These are phyloP conservation scores for Epinephelus lanceolatus DNA, from an alignment of 2,113 vertebrate genomes.

Conservation along the genomic window DNA sequence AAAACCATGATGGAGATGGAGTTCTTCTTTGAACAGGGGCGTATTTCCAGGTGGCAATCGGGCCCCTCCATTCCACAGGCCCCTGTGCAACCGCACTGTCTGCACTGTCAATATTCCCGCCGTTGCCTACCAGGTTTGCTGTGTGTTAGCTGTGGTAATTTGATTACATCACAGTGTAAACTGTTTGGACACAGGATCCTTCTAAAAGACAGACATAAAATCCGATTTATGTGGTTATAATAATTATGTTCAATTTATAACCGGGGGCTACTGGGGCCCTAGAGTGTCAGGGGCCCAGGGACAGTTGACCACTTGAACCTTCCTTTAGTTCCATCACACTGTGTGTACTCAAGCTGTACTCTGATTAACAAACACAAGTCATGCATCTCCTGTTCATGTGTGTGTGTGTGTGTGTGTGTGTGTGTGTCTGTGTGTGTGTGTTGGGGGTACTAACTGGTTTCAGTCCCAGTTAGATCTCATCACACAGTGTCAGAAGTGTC, in stretches of 20 bases:
- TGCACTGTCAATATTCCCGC: too few species aligned
- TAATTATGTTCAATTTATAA: not conserved
- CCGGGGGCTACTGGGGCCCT: too few species aligned
- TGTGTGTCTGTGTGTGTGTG: not conserved
- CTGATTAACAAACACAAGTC: constrained; percentile 9
- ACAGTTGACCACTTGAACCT: not conserved
- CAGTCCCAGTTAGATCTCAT: not conserved
- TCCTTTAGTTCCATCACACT: not conserved
- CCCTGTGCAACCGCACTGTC: too few species aligned
- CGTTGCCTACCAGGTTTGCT: not conserved
- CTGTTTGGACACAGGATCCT: not conserved
- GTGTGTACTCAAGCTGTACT: not conserved
- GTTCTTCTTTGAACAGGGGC: too few species aligned
- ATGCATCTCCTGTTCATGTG: not conserved
- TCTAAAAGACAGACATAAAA: not conserved
- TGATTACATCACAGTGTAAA: not conserved
- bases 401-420: too few species aligned
- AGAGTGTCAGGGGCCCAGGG: not conserved
- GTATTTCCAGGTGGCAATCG: too few species aligned
- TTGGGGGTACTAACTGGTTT: not conserved
- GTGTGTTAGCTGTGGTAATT: not conserved
- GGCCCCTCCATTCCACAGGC: too few species aligned
- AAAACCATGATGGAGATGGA: too few species aligned
- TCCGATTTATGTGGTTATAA: not conserved
- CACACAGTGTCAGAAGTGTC: constrained; percentile 23